Evolutionary conservation across 2,888 invertebrate genomes (phyloP).

Genomic region (Nebria salina): DNA sequence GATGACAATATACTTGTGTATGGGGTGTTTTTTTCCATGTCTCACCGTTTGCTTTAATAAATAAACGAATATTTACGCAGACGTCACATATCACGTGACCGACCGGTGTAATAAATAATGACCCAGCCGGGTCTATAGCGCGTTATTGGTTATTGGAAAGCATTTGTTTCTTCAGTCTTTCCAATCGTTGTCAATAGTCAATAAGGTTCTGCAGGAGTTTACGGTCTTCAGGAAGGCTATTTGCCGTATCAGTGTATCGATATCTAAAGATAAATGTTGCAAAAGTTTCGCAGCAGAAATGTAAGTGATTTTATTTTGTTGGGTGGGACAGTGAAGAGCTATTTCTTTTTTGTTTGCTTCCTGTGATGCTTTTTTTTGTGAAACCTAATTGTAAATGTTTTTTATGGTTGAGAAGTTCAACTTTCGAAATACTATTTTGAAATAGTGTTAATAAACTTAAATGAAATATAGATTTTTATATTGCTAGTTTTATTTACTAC

Average conservation of each 20-base stretch:
- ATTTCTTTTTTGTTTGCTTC: constrained; percentile 6
- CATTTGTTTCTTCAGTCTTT: background rate
- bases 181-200: background rate
- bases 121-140: background rate
- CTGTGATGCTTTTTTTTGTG: background rate
- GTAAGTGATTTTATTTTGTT: constrained; percentile 4
- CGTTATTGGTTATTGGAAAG: constrained; percentile 39
- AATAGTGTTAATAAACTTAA: no score
- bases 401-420: background rate
- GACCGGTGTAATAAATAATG: constrained; percentile 40
- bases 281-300: background rate
- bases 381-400: background rate
- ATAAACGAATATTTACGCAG: constrained; percentile 20
- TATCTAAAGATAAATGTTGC: background rate
- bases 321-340: background rate
- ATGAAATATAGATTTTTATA: no score
- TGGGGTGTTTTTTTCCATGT: background rate
- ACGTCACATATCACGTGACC: constrained; percentile 33
- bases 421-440: no score
- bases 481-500: no score
- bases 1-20: constrained; percentile 19
- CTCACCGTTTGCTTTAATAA: constrained; percentile 16
- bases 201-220: background rate
- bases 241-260: background rate
- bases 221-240: background rate